Evolutionary conservation across 2,888 invertebrate species (phyloP), one percentile per base, ranked within the genome.

Genomic region (Xestia c-nigrum): DNA sequence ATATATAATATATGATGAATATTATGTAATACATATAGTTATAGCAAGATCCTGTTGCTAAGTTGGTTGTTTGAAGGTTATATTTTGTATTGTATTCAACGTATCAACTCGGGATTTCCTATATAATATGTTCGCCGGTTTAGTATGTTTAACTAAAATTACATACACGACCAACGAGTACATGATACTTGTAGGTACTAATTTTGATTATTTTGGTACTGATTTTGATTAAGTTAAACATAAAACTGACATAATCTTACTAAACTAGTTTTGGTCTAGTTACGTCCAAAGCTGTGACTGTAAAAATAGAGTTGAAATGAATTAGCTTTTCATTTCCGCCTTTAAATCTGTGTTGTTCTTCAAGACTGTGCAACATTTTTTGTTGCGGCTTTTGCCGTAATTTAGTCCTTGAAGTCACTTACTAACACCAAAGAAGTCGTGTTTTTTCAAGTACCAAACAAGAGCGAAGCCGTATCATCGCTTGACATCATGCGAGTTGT

Each of bases 21-120:
- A 77, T 80, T 80, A 80, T 78, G 52, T 80, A 73, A 80, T 66
- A 80, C 74, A 74, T 73, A 52, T 38, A 59, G 46, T 76, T 47
- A 43, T 31, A 68, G 43, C 24, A 31, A 31, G 52, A 38, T 74
- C 63, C n/a, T 68, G 67, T 79, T 47, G 65, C 74, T 38, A 50
- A 73, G 16, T 73, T 57, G 47, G 31, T 57, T 50, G 21, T 52
- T 40, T 46, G 46, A 40, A 80, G 80, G 74, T 73, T 65, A 52
- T 21, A 38, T 43, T 47, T 38, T 9, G 24, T 31, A 19, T 14
- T 12, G 61, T 47, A 47, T n/a, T 64, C 40, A 55, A 38, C 19
- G 10, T 63, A 55, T 40, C n/a, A 31, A 31, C 16, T 16, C 19
- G 31, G 9, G 6, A 57, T 57, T 16, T 24, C 9, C 19, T 59